Base-by-base conservation (phyloP, 2,797 vertebrate genomes). In the Ataeniobius toweri region DNA sequence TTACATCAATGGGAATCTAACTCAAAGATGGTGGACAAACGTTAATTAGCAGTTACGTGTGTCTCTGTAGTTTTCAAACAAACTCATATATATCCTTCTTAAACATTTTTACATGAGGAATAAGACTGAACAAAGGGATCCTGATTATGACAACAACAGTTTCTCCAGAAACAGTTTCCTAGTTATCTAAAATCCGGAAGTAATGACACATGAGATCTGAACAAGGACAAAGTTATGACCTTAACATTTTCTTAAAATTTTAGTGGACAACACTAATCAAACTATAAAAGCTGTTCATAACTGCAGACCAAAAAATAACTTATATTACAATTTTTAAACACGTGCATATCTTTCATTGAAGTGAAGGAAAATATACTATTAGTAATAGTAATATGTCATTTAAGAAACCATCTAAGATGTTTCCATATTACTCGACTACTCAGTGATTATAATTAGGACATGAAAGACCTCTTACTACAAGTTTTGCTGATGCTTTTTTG, bases 351-450 rank as follows among this genome's bases (percentile, higher is more conserved):
- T 65, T 20, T 36, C 0, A 39, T 55, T 6, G n/a, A 50, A 20
- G 55, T 39, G 44, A 50, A 58, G 26, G 24, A 39, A 72, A 56
- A 51, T 31, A 76, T 77, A 75, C 28, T 68, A 1, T 5, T 9
- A 28, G 31, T 31, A 51, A 20, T 67, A 36, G 83, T 69, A 63
- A 72, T 69, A 80, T 14, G 71, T 73, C 46, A 76, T 72, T 69
- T 14, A 79, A 46, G 20, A 73, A 14, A 53, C 46, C 8, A 83
- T 69, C 56, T 26, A 46, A 69, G 59, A 22, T 46, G 69, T 76
- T 71, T 74, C 55, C 16, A 79, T 65, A 59, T 84, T 75, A 73
- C 41, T 20, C 65, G 39, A 71, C 46, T 68, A 69, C 76, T 82
- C 14, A 58, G 36, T 55, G 36, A 24, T 83, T 24, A 22, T 73